Evolutionary conservation across 2,888 invertebrate genomes (phyloP), one percentile per base, ranked within the genome.

Genomic region (Drosophila percnosoma): DNA sequence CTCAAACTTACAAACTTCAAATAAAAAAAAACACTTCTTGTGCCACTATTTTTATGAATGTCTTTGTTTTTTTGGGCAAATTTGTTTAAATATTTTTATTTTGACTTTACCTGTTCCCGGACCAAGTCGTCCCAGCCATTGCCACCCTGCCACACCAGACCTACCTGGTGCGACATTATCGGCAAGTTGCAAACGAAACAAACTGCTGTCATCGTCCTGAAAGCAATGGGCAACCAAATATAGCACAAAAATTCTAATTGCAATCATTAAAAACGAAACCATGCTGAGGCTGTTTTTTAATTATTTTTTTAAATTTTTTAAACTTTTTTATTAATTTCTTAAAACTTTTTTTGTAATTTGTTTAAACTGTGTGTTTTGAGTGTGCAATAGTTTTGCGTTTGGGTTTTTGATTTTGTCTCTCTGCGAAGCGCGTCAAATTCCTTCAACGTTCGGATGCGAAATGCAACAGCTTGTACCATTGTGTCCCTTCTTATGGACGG

Each of bases 121-220:
- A 97, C 96, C 88, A 98, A 94, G 93, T 98, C 98, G 96, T 98
- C 98, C 97, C 98, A 98, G 88, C 98, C 98, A 93, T 98, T 98
- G 92, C 97, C 97, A 60, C 98, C 98, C 91, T 97, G 97, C 98
- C 98, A 98, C 92, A 97, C 96, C 93, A 98, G 94, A 57, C 97
- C 98, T 91, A 98, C 97, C 95, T 98, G 98, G 94, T 98, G 98
- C 82, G 97, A 97, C 93, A 98, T 95, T 93, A 98, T 98, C 90
- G 98, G 98, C 92, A 98, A 95, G 94, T 98, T 98, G 96, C 98
- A 98, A 90, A 98, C 98, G 95, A 98, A 98, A 94, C 98, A 98
- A 94, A 97, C 96, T 93, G 97, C 96, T 92, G 97, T 97, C 97
- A 97, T 97, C 93, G 96, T 97, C 96, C 97, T 97, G 96, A 82